These are phyloP conservation scores for Takifugu rubripes DNA, from an alignment of 2,797 vertebrate genomes.

Conservation along the genomic window DNA sequence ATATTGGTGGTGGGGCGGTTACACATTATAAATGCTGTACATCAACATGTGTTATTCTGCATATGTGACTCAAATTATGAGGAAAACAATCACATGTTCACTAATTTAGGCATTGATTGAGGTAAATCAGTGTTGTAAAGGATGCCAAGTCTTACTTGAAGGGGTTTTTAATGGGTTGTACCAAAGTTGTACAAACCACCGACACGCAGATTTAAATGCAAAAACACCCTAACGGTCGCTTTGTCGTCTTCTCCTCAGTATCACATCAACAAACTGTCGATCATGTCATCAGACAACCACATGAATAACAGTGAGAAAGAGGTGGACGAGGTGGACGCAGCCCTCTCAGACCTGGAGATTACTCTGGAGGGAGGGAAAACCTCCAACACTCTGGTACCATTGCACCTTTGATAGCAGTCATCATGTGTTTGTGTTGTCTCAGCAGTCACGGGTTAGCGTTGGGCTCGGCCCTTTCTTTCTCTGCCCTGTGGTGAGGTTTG, in stretches of 20 bases:
- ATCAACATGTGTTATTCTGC: slow-evolving; percentile 75
- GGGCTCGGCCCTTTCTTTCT: slow-evolving; percentile 17
- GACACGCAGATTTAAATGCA: neutral
- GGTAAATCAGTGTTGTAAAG: slow-evolving; percentile 19
- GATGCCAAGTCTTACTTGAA: neutral
- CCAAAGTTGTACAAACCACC: no score
- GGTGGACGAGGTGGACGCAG: slow-evolving; percentile 97
- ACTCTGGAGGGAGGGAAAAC: slow-evolving; percentile 98
- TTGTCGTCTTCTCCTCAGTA: slow-evolving; percentile 76
- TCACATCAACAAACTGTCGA: slow-evolving; percentile 98
- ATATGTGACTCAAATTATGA: slow-evolving; percentile 47
- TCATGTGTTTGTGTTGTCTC: slow-evolving; percentile 2
- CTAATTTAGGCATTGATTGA: slow-evolving; percentile 25
- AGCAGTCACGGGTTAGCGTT: slow-evolving; percentile 3
- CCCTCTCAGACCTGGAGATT: slow-evolving; percentile 95
- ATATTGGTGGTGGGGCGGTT: slow-evolving; percentile 31
- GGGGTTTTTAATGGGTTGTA: neutral
- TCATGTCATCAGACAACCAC: slow-evolving; percentile 98
- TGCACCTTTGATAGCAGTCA: neutral
- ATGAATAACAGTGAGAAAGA: slow-evolving; percentile 99
- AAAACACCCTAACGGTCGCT: neutral
- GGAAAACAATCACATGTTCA: slow-evolving; percentile 5
- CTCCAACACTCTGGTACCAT: slow-evolving; percentile 87
- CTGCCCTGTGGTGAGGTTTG: slow-evolving; percentile 3
- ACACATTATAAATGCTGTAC: slow-evolving; percentile 73